A percentile compares a stretch with the other conserved stretches of the same genome.
Evolutionary conservation across 2,113 vertebrate genomes (phyloP).

Genomic region (Meriones unguiculatus): DNA sequence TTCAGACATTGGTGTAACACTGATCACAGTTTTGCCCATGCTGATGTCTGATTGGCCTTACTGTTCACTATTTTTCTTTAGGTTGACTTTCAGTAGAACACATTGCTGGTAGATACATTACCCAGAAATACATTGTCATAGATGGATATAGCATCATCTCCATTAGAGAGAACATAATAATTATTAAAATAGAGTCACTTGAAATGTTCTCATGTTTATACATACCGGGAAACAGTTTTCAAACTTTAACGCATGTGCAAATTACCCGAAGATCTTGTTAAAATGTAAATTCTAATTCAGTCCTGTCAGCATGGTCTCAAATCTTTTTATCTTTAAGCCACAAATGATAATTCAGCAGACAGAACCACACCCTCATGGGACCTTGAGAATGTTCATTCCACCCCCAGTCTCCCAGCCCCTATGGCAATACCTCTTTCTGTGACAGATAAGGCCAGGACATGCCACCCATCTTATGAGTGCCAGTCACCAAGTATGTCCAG

Average conservation of each 20-base stretch:
- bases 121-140: not conserved
- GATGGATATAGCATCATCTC: not conserved
- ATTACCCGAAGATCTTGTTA: not conserved
- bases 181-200: slow-evolving; percentile 8
- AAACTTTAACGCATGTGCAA: not conserved
- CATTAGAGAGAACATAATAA: not conserved
- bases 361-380: not conserved
- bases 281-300: slow-evolving; percentile 35
- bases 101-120: not conserved
- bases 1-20: not conserved
- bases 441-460: not conserved
- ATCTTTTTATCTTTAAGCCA: not conserved
- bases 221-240: not conserved
- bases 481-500: not conserved
- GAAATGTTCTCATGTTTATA: not conserved
- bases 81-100: slow-evolving; percentile 3
- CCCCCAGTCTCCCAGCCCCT: not conserved
- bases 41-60: not conserved
- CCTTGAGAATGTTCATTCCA: not conserved
- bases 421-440: not conserved
- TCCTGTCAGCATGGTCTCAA: not conserved
- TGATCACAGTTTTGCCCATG: not conserved
- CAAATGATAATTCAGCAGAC: not conserved
- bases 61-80: not conserved
- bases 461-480: not conserved